Conservation (phyloP, 37 sponge, comb jelly and placozoan genomes). For the Aplysina aerophoba region DNA sequence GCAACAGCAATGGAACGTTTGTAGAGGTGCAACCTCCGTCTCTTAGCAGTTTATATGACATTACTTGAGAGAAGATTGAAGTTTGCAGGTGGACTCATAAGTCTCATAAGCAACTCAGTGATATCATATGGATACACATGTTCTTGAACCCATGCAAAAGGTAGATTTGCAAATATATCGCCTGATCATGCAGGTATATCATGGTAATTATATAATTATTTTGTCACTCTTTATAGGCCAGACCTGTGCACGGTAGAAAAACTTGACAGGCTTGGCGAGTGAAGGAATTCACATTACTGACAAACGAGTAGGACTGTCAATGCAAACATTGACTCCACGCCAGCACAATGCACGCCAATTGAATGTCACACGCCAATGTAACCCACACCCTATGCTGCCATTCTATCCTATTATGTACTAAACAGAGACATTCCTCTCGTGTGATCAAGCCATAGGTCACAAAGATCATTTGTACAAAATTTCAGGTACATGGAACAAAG, state of each 20-base stretch:
- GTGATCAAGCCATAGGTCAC: neutral
- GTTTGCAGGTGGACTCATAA: too few species aligned
- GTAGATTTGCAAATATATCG: neutral
- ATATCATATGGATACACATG: conserved; percentile 10
- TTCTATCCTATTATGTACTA: too few species aligned
- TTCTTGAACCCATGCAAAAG: neutral
- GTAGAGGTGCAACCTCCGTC: too few species aligned
- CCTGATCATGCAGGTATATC: too few species aligned
- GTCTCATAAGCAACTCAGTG: too few species aligned
- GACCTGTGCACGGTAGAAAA: conserved; percentile 47
- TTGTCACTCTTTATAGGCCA: conserved; percentile 6
- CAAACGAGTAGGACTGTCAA: conserved; percentile 16
- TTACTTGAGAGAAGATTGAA: too few species aligned
- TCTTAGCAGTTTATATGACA: too few species aligned
- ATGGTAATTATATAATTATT: too few species aligned
- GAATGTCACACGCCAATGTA: neutral
- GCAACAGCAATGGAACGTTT: too few species aligned
- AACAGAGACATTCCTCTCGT: too few species aligned
- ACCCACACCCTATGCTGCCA: too few species aligned
- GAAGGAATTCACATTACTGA: conserved; percentile 23
- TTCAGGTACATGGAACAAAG: neutral
- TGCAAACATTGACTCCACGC: conserved; percentile 18
- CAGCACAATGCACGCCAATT: neutral
- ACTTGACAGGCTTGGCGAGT: conserved; percentile 37
- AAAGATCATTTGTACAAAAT: neutral